Evolutionary conservation across 2,113 vertebrate genomes (phyloP).

Genomic region (Chloropsis hardwickii): DNA sequence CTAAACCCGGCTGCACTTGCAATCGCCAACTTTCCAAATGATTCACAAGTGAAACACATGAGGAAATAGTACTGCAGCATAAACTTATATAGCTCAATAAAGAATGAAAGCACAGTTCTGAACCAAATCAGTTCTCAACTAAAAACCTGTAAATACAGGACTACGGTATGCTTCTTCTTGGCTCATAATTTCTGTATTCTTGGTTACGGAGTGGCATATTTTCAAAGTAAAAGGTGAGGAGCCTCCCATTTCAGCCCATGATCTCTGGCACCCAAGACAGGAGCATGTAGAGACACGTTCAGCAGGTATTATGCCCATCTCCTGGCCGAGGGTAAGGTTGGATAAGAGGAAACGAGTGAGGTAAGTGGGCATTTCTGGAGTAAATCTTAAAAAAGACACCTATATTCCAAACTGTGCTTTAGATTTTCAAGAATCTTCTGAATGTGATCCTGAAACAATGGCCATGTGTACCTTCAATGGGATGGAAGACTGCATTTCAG

Average conservation of each 20-base stretch:
- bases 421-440: neutral
- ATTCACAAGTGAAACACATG: neutral
- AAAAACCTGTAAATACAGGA: neutral
- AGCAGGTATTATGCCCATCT: neutral
- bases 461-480: neutral
- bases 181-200: neutral
- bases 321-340: rapidly evolving
- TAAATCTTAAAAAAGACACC: neutral
- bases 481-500: neutral
- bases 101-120: neutral
- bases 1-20: neutral
- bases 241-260: neutral
- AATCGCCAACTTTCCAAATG: neutral
- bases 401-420: neutral
- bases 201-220: neutral
- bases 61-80: neutral
- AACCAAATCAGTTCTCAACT: neutral
- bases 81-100: neutral
- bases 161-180: neutral
- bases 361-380: neutral
- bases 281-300: neutral
- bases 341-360: neutral
- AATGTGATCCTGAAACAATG: neutral
- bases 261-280: neutral
- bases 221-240: neutral